phyloP scores from a whole-genome alignment of 2,113 vertebrate species.

The Ancistrus triradiatus region DNA sequence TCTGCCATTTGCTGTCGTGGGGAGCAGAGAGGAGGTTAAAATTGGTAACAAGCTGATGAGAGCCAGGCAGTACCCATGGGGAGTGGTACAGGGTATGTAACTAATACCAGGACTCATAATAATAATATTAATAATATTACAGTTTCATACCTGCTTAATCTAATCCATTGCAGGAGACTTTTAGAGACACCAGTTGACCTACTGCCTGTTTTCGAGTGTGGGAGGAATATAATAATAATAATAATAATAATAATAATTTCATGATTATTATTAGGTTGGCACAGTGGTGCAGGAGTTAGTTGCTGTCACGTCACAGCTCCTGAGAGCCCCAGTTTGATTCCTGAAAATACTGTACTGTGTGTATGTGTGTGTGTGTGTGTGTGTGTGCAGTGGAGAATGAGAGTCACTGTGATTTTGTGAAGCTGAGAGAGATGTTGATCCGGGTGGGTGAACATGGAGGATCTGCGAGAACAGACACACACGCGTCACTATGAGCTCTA shows the following conservation, averaged over 20 bases:
- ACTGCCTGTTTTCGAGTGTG: no score
- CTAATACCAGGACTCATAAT: no score
- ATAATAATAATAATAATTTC: no score
- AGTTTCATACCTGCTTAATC: no score
- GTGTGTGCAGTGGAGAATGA: conserved; percentile 85
- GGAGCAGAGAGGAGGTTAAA: conserved; percentile 89
- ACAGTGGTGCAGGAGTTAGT: no score
- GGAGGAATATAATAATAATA: no score
- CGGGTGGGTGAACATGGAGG: conserved; percentile 96
- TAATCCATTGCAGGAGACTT: no score
- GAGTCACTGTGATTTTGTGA: conserved; percentile 95
- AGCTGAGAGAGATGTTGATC: conserved; percentile 91
- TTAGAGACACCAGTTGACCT: no score
- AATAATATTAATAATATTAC: no score
- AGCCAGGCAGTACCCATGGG: conserved; percentile 94
- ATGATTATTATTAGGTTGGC: no score
- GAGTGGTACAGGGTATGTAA: conserved; percentile 94
- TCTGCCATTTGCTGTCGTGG: conserved; percentile 92
- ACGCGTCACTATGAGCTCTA: conserved; percentile 93
- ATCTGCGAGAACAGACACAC: conserved; percentile 92
- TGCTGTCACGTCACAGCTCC: no score
- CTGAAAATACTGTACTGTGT: neutral
- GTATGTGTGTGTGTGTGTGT: conserved; percentile 17
- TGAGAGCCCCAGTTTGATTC: no score
- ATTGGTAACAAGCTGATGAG: conserved; percentile 92